Percentiles rank a stretch among this genome's conserved stretches.
phyloP scores from a whole-genome alignment of 1,140 invertebrate genomes.

The Colletes gigas region DNA sequence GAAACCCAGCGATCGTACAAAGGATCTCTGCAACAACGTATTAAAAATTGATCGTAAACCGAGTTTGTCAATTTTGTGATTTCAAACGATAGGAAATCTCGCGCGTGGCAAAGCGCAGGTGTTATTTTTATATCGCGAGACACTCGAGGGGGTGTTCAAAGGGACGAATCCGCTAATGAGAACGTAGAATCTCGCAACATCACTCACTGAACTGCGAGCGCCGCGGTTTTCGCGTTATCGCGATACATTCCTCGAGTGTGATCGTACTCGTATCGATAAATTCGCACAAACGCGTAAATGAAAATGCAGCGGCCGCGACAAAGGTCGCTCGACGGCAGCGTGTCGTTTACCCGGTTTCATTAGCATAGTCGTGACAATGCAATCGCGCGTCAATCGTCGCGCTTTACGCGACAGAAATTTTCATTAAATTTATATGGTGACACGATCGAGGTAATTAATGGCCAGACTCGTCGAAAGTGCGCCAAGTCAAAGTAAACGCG shows the following conservation, averaged over 20 bases:
- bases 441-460: constrained; percentile 18
- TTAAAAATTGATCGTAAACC: too few relatives aligned
- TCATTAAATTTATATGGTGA: constrained; percentile 28
- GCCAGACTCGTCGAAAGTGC: neutral
- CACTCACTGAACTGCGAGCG: neutral
- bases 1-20: too few relatives aligned
- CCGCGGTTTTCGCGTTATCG: neutral
- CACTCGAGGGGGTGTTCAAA: too few relatives aligned
- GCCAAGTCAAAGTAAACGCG: neutral
- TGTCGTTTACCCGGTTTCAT: constrained; percentile 5
- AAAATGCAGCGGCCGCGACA: neutral
- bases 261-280: neutral
- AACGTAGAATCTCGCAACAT: neutral
- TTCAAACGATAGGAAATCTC: too few relatives aligned
- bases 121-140: too few relatives aligned
- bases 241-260: neutral
- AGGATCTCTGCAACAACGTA: too few relatives aligned
- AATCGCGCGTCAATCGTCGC: too few relatives aligned
- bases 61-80: too few relatives aligned
- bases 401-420: neutral
- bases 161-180: neutral
- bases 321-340: neutral
- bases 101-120: too few relatives aligned
- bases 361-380: constrained; percentile 12
- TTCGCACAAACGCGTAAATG: neutral